A percentile compares a stretch with the other conserved stretches of the same genome.
Conservation (phyloP, 53 echinoderm and acorn worm species). For the Henricia sp. region DNA sequence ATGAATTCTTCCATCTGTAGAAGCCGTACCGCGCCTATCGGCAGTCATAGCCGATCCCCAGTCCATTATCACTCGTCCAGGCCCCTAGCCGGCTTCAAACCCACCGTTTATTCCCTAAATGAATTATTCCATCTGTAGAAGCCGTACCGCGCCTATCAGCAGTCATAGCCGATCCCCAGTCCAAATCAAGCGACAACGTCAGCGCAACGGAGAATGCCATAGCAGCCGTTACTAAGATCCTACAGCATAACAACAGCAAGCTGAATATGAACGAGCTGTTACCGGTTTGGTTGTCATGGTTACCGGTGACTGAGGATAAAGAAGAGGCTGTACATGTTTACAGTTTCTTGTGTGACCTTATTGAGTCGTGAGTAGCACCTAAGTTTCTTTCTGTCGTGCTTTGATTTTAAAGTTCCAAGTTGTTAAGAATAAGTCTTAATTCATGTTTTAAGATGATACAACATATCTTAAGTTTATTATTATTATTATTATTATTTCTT, state of each 20-base stretch:
- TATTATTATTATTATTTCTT: too few relatives aligned
- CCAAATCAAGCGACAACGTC: slow-evolving; percentile 82
- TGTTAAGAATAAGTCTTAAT: neutral
- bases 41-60: too few relatives aligned
- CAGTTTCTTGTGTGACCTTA: slow-evolving; percentile 89
- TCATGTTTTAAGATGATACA: too few relatives aligned
- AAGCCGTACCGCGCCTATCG: too few relatives aligned
- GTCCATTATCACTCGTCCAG: too few relatives aligned
- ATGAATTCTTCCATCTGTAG: too few relatives aligned
- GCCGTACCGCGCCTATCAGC: slow-evolving; percentile 72
- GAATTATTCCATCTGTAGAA: too few relatives aligned
- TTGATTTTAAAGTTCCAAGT: neutral
- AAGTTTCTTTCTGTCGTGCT: too few relatives aligned
- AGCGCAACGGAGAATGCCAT: slow-evolving; percentile 97
- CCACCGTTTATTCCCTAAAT: neutral
- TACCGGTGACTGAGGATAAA: slow-evolving; percentile 91
- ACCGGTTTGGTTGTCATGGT: slow-evolving; percentile 93
- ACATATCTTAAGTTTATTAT: too few relatives aligned
- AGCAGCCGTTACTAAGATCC: slow-evolving; percentile 92
- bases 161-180: slow-evolving; percentile 72
- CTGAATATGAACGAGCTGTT: slow-evolving; percentile 81
- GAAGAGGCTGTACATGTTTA: slow-evolving; percentile 92
- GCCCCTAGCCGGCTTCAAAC: too few relatives aligned
- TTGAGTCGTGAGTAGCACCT: slow-evolving; percentile 83
- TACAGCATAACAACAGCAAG: slow-evolving; percentile 78